Evolutionary conservation across 1,140 invertebrate genomes (phyloP).

Genomic region (Schlechtendalia chinensis): DNA sequence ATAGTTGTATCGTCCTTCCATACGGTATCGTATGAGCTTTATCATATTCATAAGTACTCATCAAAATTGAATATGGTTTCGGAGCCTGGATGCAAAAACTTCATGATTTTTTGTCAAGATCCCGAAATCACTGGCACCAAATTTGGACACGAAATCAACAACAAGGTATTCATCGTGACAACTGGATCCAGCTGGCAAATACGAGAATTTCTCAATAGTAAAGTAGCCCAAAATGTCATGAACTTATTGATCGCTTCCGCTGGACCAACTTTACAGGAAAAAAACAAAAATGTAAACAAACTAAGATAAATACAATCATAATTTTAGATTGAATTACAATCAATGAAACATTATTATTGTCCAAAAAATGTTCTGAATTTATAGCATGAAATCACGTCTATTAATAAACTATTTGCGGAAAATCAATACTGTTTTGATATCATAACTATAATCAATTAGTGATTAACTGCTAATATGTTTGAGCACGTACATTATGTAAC

Average conservation of each 20-base stretch:
- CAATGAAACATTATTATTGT: too few species aligned
- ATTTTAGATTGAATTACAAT: background rate
- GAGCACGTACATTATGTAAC: too few species aligned
- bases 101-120: constrained; percentile 36
- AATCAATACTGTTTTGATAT: too few species aligned
- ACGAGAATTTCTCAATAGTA: constrained; percentile 21
- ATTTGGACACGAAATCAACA: background rate
- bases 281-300: constrained; percentile 6
- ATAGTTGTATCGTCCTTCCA: background rate
- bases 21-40: constrained; percentile 6
- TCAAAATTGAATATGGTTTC: background rate
- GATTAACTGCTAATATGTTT: too few species aligned
- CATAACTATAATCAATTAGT: too few species aligned
- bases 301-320: constrained; percentile 7
- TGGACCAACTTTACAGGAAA: constrained; percentile 24
- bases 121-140: constrained; percentile 4
- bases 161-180: constrained; percentile 23
- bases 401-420: too few species aligned
- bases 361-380: too few species aligned
- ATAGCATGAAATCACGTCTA: too few species aligned
- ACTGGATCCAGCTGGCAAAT: constrained; percentile 33
- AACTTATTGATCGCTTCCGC: constrained; percentile 28
- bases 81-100: constrained; percentile 22
- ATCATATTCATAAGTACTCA: background rate
- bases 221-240: constrained; percentile 25